These are phyloP conservation scores for Diorhabda carinulata DNA, from an alignment of 1,140 invertebrate genomes.

Conservation along the genomic window DNA sequence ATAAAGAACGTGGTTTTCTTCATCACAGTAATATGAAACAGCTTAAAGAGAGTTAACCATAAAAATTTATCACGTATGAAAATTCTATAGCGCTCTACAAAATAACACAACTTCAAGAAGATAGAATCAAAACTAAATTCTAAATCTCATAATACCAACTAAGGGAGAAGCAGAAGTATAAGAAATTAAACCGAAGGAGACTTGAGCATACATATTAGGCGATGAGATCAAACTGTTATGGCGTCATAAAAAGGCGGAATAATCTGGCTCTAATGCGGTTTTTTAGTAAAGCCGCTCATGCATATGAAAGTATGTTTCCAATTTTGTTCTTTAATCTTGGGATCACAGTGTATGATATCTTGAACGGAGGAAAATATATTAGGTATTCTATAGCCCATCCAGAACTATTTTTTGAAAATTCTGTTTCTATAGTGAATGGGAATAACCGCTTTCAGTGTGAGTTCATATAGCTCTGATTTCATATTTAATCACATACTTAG, in stretches of 20 bases:
- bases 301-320: conserved; percentile 1
- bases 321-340: not conserved
- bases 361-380: not conserved
- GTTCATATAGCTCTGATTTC: no score
- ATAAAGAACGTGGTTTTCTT: no score
- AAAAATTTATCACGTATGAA: no score
- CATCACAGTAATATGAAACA: no score
- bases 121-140: no score
- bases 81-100: no score
- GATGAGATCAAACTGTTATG: not conserved
- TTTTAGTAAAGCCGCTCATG: not conserved
- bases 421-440: no score
- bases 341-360: not conserved
- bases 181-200: not conserved
- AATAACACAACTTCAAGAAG: no score
- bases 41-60: no score
- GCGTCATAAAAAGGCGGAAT: conserved; percentile 1
- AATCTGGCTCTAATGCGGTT: not conserved
- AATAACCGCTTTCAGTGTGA: no score
- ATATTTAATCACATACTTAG: no score
- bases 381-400: not conserved
- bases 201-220: not conserved
- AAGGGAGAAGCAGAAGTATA: not conserved
- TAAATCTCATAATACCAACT: no score
- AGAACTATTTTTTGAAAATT: not conserved